Conservation (phyloP, 2,888 invertebrate genomes). For the Chesias legatella region DNA sequence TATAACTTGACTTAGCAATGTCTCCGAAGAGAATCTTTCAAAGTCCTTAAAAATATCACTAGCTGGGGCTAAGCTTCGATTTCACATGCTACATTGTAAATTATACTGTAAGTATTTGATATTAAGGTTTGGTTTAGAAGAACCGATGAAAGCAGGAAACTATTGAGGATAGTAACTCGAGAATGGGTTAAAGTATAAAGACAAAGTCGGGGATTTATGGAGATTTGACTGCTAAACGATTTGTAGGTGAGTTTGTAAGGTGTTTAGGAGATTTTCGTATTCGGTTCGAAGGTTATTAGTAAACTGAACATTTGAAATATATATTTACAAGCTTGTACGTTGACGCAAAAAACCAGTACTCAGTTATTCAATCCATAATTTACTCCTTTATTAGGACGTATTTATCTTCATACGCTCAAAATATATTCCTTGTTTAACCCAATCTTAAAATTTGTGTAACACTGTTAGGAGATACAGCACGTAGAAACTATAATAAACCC, state of each 20-base stretch:
- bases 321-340: no score
- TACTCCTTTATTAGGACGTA: no score
- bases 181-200: conserved; percentile 20
- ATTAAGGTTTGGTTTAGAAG: not conserved
- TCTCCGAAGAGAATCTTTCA: conserved; percentile 13
- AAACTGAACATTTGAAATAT: no score
- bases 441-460: no score
- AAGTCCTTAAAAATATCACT: conserved; percentile 19
- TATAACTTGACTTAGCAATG: conserved; percentile 11
- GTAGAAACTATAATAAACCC: no score
- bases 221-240: conserved; percentile 21
- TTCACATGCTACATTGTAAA: not conserved
- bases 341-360: no score
- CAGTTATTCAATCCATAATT: no score
- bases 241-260: conserved; percentile 18
- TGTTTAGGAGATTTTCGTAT: conserved; percentile 2
- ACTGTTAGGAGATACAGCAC: no score
- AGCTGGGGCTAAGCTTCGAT: conserved; percentile 6
- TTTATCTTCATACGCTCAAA: no score
- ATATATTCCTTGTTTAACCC: no score
- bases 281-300: no score
- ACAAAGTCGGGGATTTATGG: conserved; percentile 17
- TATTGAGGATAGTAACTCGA: conserved; percentile 12
- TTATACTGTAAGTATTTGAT: not conserved
- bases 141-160: conserved; percentile 5